Evolutionary conservation across 2,888 invertebrate genomes (phyloP), one percentile per base, ranked within the genome.

Genomic region (Heliconius charithonia): DNA sequence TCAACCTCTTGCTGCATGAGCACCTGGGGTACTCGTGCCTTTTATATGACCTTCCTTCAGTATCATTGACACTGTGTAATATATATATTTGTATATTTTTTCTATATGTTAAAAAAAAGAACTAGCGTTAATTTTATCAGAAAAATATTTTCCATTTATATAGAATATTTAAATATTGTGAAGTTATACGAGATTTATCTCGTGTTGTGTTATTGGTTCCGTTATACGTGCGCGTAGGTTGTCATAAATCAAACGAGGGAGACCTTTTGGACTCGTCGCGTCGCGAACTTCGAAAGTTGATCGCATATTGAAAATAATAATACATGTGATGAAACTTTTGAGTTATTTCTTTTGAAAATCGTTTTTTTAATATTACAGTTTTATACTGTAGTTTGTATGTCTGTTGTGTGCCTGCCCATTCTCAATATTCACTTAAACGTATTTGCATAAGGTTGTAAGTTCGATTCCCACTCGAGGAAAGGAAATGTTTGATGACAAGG

Each of bases 171-270:
- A 37, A 77, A 77, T 78, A 74, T n/a, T 75, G 16, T 66, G 51
- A 29, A 59, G n/a, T 65, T 74, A 72, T 67, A 51, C 73, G 13
- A 78, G 37, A 62, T 25, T 81, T 85, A 88, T 90, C 89, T 85
- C 76, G 2, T 84, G 90, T 90, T 79, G 19, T 66, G 85, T 89
- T 87, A 74, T 73, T 81, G 84, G 88, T 89, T 83, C 81, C 80
- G 81, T 83, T 82, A 81, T 79, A 75, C 87, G 56, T 82, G 81
- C 77, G 81, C 77, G 81, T 67, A 77, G 56, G 76, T 76, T 83
- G 83, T 84, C 87, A 91, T 93, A 93, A 93, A 93, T 93, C 93
- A 93, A 92, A 92, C 89, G 90, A 89, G 90, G 92, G 87, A 91
- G 92, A 88, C 83, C 85, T 87, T 91, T 91, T 90, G 88, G 85